Evolutionary conservation across 2,797 vertebrate species (phyloP), one percentile per base, ranked within the genome.

Genomic region (Enteromius radiatus): DNA sequence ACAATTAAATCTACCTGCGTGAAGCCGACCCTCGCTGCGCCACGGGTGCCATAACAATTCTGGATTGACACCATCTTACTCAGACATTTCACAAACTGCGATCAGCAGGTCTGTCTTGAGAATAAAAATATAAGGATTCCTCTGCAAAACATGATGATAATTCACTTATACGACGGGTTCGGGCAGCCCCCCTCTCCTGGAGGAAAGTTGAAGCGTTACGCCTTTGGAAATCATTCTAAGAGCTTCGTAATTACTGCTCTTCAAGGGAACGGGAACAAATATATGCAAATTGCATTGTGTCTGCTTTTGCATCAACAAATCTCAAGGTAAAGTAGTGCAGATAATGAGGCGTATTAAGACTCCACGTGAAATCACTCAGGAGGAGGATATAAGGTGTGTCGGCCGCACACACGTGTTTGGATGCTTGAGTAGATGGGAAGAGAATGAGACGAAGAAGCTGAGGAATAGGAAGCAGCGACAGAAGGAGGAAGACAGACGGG

Each of bases 211-310:
- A 76, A 7, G 75, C 38, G 74, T 76, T 67, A 73, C 21, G 78
- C 77, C 75, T 78, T 83, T 85, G 73, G 81, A 88, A 89, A 90
- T 80, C 78, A 78, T 84, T 87, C 86, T 82, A 87, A 90, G 87
- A 83, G 49, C 65, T 88, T 85, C 81, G 80, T 90, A 88, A 91
- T 88, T 89, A 86, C 86, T 78, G 81, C 86, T 87, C 78, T 87
- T 89, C 82, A 84, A 84, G 89, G 84, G 78, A 86, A 84, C 52
- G 78, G 81, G 76, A 87, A 86, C 88, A 89, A 89, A 91, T 89
- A 83, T 85, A 91, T 89, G 89, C 88, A 89, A 89, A 91, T 90
- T 89, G 86, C 81, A 85, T 84, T 86, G 87, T 88, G 87, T 85
- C 84, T 87, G 88, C 71, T 81, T 89, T 73, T 81, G 85, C 87